Conservation (phyloP, 2,888 invertebrate species). For the Hololepta plana region DNA sequence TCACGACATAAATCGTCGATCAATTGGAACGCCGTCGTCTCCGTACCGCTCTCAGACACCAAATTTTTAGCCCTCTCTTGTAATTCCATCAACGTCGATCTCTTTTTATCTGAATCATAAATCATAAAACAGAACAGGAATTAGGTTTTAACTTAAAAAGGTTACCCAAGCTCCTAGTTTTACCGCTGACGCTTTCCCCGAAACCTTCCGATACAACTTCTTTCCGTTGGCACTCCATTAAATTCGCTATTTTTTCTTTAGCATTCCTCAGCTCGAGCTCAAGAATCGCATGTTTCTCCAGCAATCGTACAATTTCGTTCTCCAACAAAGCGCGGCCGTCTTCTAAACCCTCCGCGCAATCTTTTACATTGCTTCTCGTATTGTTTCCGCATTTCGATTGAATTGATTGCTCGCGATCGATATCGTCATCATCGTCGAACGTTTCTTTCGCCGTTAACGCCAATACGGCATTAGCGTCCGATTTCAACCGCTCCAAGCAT, state of each 20-base stretch:
- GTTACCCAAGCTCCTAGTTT: constrained; percentile 14
- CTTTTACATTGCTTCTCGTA: too few relatives aligned
- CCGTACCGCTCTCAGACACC: constrained; percentile 26
- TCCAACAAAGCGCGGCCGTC: constrained; percentile 32
- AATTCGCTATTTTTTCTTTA: constrained; percentile 26
- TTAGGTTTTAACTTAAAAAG: too few relatives aligned
- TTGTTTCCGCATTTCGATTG: too few relatives aligned
- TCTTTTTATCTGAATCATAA: too few relatives aligned
- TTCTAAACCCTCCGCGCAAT: constrained; percentile 27
- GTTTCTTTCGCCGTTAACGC: constrained; percentile 33
- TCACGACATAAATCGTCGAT: constrained; percentile 43
- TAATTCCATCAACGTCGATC: constrained; percentile 17
- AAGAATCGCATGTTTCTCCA: constrained; percentile 37
- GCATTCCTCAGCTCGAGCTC: constrained; percentile 29
- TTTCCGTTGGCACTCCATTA: constrained; percentile 28
- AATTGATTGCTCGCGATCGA: too few relatives aligned
- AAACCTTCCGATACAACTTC: constrained; percentile 36
- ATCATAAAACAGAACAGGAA: too few relatives aligned
- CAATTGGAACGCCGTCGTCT: constrained; percentile 31
- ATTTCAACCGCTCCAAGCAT: constrained; percentile 45
- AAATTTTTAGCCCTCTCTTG: constrained; percentile 27
- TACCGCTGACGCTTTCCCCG: constrained; percentile 22
- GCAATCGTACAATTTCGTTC: constrained; percentile 38
- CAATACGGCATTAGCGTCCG: constrained; percentile 52
- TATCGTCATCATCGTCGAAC: constrained; percentile 9